Evolutionary conservation across 2,888 invertebrate species (phyloP).

Genomic region (Acholoe squamosa): DNA sequence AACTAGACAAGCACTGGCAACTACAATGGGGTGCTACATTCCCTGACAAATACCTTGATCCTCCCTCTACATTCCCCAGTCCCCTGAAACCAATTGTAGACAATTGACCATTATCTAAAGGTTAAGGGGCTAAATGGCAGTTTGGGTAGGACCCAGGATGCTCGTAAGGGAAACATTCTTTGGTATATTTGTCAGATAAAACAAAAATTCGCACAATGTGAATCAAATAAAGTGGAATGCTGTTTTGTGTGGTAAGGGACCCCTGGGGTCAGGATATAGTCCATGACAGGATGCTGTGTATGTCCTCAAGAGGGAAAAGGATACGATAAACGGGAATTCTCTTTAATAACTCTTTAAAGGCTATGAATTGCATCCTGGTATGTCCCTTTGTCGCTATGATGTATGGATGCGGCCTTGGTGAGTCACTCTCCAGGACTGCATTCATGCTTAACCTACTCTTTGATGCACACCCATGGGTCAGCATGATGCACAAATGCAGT

Average conservation of each 20-base stretch:
- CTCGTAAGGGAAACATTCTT: not conserved
- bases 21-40: too few relatives aligned
- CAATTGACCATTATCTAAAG: slow-evolving; percentile 35
- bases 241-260: not conserved
- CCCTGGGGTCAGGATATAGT: not conserved
- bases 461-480: too few relatives aligned
- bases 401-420: too few relatives aligned
- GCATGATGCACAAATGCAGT: too few relatives aligned
- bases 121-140: not conserved
- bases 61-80: not conserved
- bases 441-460: too few relatives aligned
- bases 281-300: slow-evolving; percentile 11
- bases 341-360: too few relatives aligned
- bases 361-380: too few relatives aligned
- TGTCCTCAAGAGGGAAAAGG: slow-evolving; percentile 5
- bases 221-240: not conserved
- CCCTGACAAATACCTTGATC: too few relatives aligned
- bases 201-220: not conserved
- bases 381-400: too few relatives aligned
- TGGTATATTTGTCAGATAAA: not conserved
- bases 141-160: not conserved
- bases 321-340: not conserved
- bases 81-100: not conserved
- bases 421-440: too few relatives aligned
- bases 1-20: too few relatives aligned